Evolutionary conservation across 2,888 invertebrate species (phyloP).

Genomic region (Brenthis daphne): DNA sequence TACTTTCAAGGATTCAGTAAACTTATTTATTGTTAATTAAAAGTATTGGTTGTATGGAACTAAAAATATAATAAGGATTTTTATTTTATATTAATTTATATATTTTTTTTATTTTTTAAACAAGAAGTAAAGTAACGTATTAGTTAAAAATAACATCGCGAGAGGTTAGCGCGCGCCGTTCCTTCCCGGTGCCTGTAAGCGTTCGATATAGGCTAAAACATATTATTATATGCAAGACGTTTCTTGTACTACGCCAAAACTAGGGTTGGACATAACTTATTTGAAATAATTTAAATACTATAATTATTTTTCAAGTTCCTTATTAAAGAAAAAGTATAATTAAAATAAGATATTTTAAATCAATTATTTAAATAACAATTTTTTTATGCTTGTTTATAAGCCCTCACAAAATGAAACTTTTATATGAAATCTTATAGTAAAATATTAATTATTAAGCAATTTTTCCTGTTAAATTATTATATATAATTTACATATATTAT

Average conservation of each 20-base stretch:
- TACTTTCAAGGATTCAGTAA: too few species aligned
- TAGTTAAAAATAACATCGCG: slow-evolving; percentile 26
- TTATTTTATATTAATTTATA: not conserved
- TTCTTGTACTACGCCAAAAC: slow-evolving; percentile 78
- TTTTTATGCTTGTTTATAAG: too few species aligned
- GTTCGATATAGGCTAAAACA: slow-evolving; percentile 81
- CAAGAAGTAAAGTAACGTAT: slow-evolving; percentile 1
- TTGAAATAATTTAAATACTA: slow-evolving; percentile 25
- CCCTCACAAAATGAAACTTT: too few species aligned
- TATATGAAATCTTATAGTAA: too few species aligned
- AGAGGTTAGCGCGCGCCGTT: slow-evolving; percentile 30
- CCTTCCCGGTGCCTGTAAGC: slow-evolving; percentile 44
- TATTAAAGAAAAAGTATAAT: too few species aligned
- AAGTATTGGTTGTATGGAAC: too few species aligned
- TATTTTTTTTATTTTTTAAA: not conserved
- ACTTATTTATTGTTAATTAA: too few species aligned
- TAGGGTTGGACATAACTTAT: slow-evolving; percentile 65
- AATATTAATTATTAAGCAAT: too few species aligned
- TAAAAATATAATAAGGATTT: not conserved
- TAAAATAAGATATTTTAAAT: too few species aligned
- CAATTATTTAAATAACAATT: too few species aligned
- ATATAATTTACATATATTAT: too few species aligned
- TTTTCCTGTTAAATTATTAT: too few species aligned
- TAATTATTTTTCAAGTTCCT: not conserved
- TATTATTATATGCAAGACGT: slow-evolving; percentile 83